Percentiles rank a stretch among this genome's conserved stretches.
Evolutionary conservation across 2,888 invertebrate genomes (phyloP).

Genomic region (Cyclophora albipunctata): DNA sequence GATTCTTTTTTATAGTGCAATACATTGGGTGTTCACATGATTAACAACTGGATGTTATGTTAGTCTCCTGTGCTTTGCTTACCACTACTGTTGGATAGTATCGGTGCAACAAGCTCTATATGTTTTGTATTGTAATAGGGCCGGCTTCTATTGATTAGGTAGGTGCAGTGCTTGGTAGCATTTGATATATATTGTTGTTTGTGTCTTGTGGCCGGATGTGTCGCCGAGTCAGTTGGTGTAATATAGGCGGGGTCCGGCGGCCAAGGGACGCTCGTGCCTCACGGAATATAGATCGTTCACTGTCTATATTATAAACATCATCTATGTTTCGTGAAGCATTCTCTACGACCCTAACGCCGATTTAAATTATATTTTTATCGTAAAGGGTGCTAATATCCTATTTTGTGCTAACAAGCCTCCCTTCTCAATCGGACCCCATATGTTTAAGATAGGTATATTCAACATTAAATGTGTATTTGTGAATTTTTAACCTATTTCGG

Average conservation of each 20-base stretch:
- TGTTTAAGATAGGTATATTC: constrained; percentile 61
- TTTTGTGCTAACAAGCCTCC: constrained; percentile 29
- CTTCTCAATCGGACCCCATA: constrained; percentile 44
- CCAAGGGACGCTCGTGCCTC: constrained; percentile 35
- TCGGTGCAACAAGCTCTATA: too few species aligned
- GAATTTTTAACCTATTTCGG: constrained; percentile 70
- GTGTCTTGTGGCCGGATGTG: constrained; percentile 55
- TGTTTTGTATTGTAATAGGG: neutral
- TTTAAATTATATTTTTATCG: constrained; percentile 15
- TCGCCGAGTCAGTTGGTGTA: constrained; percentile 47
- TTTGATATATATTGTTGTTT: constrained; percentile 39
- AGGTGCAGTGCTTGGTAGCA: constrained; percentile 60
- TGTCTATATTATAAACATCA: constrained; percentile 6
- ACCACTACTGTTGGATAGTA: too few species aligned
- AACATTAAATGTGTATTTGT: constrained; percentile 75
- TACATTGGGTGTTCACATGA: neutral
- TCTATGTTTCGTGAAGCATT: constrained; percentile 14
- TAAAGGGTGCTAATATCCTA: constrained; percentile 21
- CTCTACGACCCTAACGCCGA: neutral
- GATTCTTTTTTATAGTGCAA: neutral
- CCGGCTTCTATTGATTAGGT: constrained; percentile 33
- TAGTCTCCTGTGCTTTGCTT: too few species aligned
- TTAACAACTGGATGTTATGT: too few species aligned
- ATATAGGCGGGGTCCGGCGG: constrained; percentile 37
- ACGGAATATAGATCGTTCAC: constrained; percentile 27